Percentiles rank a stretch among this genome's conserved stretches.
These are phyloP conservation scores for Magallana ariakensis DNA, from an alignment of 1,140 invertebrate species.

Conservation along the genomic window DNA sequence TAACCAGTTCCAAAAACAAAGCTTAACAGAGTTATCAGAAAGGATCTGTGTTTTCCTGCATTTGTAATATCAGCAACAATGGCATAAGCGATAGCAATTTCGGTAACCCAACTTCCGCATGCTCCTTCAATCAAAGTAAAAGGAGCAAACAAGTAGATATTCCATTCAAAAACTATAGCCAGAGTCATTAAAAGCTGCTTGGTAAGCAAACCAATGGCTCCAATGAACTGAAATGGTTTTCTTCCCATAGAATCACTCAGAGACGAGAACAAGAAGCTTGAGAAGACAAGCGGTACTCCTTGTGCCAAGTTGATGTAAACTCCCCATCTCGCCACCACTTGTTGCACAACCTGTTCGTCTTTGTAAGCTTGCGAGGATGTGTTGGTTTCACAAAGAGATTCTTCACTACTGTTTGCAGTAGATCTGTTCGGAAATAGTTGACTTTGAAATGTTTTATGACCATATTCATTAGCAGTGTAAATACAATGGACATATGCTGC, in stretches of 20 bases:
- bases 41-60: conserved; percentile 31
- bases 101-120: background rate
- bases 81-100: background rate
- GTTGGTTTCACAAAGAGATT: background rate
- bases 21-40: conserved; percentile 34
- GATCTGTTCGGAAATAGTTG: background rate
- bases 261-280: background rate
- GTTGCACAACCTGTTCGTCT: background rate
- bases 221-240: background rate
- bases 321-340: background rate
- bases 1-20: conserved; percentile 2
- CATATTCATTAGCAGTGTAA: background rate
- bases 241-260: background rate
- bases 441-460: background rate
- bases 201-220: background rate
- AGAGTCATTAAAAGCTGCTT: conserved; percentile 2
- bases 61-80: conserved; percentile 45
- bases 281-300: background rate
- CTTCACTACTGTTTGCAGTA: background rate
- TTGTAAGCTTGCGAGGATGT: background rate
- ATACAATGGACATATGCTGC: background rate
- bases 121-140: too few species aligned
- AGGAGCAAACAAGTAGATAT: too few species aligned
- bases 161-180: background rate
- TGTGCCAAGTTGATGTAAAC: background rate